These are phyloP conservation scores for Phyllotreta striolata DNA, from an alignment of 2,888 invertebrate species.

Conservation along the genomic window DNA sequence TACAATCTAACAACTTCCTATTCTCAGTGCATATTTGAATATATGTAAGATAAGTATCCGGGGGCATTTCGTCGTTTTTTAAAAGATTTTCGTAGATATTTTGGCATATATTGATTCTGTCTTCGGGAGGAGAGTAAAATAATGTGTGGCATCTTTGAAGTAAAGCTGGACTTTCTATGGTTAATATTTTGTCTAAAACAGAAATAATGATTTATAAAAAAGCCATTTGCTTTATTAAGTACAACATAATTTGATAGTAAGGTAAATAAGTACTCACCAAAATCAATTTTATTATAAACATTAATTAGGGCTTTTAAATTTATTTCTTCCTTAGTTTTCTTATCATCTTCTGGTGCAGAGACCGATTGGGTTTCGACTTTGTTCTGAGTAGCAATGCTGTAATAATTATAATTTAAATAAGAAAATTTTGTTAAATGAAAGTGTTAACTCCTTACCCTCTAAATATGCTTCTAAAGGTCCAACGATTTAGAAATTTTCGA, in stretches of 20 bases:
- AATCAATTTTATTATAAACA: slow-evolving; percentile 16
- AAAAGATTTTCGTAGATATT: slow-evolving; percentile 65
- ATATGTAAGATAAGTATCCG: slow-evolving; percentile 66
- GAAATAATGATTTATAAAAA: background rate
- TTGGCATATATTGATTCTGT: slow-evolving; percentile 64
- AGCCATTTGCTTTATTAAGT: slow-evolving; percentile 5
- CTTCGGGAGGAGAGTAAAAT: slow-evolving; percentile 62
- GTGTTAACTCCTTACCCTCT: no score
- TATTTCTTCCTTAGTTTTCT: slow-evolving; percentile 4
- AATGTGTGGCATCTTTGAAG: slow-evolving; percentile 67
- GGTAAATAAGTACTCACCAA: slow-evolving; percentile 5
- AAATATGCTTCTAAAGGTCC: no score
- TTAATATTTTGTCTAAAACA: slow-evolving; percentile 49
- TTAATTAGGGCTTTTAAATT: slow-evolving; percentile 9
- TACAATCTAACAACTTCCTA: slow-evolving; percentile 59
- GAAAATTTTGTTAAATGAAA: no score
- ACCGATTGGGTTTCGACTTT: no score
- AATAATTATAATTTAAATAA: no score
- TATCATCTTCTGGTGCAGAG: no score
- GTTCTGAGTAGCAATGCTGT: no score
- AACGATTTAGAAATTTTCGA: no score
- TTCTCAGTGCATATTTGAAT: slow-evolving; percentile 70
- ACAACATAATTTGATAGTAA: background rate
- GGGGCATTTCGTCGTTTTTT: slow-evolving; percentile 60
- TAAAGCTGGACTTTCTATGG: slow-evolving; percentile 63